phyloP scores from a whole-genome alignment of 2,888 invertebrate species.

The Aphodius sticticus region DNA sequence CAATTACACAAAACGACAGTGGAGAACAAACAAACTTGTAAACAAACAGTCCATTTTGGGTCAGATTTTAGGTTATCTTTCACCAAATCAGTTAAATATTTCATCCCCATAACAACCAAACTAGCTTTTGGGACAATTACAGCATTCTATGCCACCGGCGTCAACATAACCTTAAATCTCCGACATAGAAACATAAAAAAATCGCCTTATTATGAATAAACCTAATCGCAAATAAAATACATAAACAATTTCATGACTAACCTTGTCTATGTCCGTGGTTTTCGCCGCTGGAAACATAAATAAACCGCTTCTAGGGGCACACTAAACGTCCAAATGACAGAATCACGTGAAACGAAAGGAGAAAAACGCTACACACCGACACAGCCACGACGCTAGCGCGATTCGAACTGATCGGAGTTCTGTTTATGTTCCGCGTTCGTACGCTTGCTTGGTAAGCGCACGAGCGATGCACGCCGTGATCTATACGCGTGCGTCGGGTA shows the following conservation, averaged over 20 bases:
- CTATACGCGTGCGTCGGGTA: no score
- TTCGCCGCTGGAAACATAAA: slow-evolving; percentile 20
- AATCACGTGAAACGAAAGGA: slow-evolving; percentile 14
- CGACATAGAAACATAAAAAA: neutral
- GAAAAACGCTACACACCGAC: slow-evolving; percentile 9
- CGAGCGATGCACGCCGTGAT: no score
- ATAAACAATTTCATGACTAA: neutral
- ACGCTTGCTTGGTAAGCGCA: neutral
- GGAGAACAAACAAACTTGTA: no score
- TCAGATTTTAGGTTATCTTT: no score
- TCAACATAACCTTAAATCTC: neutral
- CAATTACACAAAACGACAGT: no score
- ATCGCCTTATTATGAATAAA: neutral
- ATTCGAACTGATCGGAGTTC: slow-evolving; percentile 14
- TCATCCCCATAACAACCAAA: neutral
- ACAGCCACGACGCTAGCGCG: neutral
- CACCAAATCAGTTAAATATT: no score
- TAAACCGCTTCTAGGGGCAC: slow-evolving; percentile 5
- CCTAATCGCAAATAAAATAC: neutral
- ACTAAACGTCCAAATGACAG: slow-evolving; percentile 6
- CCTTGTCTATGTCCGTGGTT: slow-evolving; percentile 20
- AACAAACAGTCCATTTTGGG: no score
- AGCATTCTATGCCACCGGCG: neutral
- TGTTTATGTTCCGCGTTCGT: slow-evolving; percentile 20
- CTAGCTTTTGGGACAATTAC: neutral